Conservation (phyloP, 2,113 vertebrate species). For the Myxocyprinus asiaticus region DNA sequence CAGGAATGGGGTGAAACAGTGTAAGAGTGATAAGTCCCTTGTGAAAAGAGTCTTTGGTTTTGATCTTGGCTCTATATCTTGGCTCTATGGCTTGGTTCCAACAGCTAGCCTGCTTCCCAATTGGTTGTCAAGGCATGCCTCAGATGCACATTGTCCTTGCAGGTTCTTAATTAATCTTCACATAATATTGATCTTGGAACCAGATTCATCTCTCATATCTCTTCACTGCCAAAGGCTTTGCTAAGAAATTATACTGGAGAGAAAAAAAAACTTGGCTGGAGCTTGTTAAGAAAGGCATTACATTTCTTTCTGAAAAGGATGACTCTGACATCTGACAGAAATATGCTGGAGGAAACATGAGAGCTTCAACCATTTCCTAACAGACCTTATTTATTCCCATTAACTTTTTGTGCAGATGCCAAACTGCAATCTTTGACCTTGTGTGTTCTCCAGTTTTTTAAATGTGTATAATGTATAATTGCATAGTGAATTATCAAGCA, state of each 20-base stretch:
- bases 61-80: conserved; percentile 32
- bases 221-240: conserved; percentile 60
- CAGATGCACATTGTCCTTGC: conserved; percentile 64
- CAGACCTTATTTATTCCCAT: conserved; percentile 46
- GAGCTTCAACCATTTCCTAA: conserved; percentile 55
- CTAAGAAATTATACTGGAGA: conserved; percentile 61
- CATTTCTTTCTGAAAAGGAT: conserved; percentile 57
- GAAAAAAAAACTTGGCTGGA: conserved; percentile 34
- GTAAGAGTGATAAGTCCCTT: conserved; percentile 29
- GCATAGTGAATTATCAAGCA: not conserved
- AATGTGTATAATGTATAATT: not conserved
- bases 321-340: conserved; percentile 58
- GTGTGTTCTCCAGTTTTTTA: not conserved
- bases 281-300: conserved; percentile 54
- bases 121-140: conserved; percentile 56
- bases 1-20: conserved; percentile 30
- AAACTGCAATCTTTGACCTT: conserved; percentile 48
- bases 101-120: conserved; percentile 31
- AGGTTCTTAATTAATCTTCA: conserved; percentile 60
- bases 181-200: conserved; percentile 72
- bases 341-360: conserved; percentile 52
- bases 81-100: conserved; percentile 25
- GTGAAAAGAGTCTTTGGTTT: conserved; percentile 39
- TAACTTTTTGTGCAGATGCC: conserved; percentile 43
- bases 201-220: conserved; percentile 50